Evolutionary conservation across 2,797 vertebrate genomes (phyloP).

Genomic region (Falco rusticolus): DNA sequence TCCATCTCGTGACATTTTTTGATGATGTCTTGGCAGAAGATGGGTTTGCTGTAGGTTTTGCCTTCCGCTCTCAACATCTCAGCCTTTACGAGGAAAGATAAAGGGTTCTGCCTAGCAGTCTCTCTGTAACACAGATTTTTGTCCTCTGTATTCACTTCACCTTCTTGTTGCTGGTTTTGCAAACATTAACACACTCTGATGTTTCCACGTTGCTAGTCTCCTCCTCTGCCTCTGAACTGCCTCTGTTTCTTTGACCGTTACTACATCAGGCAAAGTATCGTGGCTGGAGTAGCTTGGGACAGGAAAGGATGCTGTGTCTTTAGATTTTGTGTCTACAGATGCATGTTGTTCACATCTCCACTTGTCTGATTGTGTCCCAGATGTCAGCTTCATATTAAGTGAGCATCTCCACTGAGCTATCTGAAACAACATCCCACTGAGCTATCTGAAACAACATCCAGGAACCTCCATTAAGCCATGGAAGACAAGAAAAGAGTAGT

Average conservation of each 20-base stretch:
- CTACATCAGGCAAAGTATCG: fast-evolving
- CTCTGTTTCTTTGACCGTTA: neutral
- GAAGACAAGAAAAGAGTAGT: neutral
- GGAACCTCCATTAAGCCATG: neutral
- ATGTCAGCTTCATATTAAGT: neutral
- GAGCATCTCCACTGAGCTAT: neutral
- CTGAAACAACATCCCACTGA: neutral
- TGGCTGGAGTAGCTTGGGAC: neutral
- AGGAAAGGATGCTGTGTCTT: neutral
- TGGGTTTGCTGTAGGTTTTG: neutral
- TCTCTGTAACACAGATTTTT: fast-evolving
- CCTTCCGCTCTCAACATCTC: neutral
- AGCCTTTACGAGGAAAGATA: neutral
- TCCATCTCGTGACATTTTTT: neutral
- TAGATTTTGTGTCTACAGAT: neutral
- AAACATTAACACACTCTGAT: too few relatives aligned
- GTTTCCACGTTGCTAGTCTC: neutral
- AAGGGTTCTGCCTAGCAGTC: neutral
- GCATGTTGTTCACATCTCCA: neutral
- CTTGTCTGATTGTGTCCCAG: neutral
- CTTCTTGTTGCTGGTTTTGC: neutral
- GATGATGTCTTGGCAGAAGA: neutral
- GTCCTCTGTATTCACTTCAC: neutral
- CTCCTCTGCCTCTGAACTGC: neutral
- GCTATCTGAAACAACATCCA: neutral